Conservation (phyloP, 2,113 vertebrate species). For the Passer montanus region DNA sequence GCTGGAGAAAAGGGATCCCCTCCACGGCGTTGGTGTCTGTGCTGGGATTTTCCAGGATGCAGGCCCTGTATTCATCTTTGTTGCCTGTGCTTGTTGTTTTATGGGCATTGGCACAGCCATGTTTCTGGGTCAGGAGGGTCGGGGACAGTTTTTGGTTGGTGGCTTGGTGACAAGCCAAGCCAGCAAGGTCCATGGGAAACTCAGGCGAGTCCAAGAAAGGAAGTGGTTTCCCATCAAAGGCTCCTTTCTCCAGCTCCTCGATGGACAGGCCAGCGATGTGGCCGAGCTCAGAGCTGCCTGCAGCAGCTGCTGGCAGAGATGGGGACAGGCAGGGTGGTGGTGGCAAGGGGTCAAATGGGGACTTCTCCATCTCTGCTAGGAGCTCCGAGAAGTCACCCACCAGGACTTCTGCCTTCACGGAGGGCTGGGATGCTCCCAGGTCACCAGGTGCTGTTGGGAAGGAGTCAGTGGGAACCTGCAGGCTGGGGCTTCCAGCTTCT, state of each 20-base stretch:
- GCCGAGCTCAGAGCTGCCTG: neutral
- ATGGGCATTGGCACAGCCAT: neutral
- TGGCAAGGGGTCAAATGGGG: conserved; percentile 51
- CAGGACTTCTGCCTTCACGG: conserved; percentile 76
- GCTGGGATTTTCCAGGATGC: neutral
- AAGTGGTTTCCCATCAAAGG: neutral
- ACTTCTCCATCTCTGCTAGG: conserved; percentile 63
- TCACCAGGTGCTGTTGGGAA: conserved; percentile 50
- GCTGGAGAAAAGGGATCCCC: neutral
- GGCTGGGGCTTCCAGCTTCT: conserved; percentile 52
- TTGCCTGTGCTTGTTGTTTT: neutral
- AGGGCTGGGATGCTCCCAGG: conserved; percentile 38
- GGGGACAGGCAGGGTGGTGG: conserved; percentile 65
- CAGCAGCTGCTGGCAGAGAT: conserved; percentile 54
- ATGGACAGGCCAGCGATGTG: neutral
- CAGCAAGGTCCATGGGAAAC: neutral
- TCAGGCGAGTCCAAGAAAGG: neutral
- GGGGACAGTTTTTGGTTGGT: neutral
- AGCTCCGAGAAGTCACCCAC: conserved; percentile 76
- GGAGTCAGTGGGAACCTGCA: conserved; percentile 37
- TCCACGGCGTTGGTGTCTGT: neutral
- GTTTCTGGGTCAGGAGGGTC: conserved; percentile 8
- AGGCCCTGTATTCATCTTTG: neutral
- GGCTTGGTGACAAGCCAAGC: neutral
- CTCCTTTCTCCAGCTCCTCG: conserved; percentile 1